Percentiles rank a stretch among this genome's conserved stretches.
Evolutionary conservation across 2,888 invertebrate genomes (phyloP).

Genomic region (Cheilosia vernalis): DNA sequence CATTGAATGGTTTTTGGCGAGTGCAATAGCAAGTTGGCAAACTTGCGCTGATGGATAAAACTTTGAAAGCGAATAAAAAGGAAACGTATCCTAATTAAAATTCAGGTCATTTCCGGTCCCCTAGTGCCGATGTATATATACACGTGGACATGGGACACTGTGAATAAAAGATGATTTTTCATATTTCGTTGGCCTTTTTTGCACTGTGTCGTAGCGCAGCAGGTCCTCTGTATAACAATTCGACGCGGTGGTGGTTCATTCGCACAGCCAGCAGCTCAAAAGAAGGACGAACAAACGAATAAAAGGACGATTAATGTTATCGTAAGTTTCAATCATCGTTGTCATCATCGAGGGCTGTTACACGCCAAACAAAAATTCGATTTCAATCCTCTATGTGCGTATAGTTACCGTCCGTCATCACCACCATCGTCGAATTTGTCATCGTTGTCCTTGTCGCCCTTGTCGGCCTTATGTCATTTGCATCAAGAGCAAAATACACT

Average conservation of each 20-base stretch:
- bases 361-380: constrained; percentile 45
- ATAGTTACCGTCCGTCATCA: constrained; percentile 33
- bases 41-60: neutral
- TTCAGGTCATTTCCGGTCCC: constrained; percentile 58
- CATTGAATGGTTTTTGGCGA: constrained; percentile 2
- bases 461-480: constrained; percentile 58
- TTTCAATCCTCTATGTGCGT: constrained; percentile 25
- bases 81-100: constrained; percentile 54
- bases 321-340: constrained; percentile 64
- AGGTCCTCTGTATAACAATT: neutral
- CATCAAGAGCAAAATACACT: constrained; percentile 39
- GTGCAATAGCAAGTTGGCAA: neutral
- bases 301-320: constrained; percentile 65
- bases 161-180: constrained; percentile 19
- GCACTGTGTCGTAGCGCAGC: neutral
- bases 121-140: neutral
- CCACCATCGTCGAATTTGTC: constrained; percentile 52
- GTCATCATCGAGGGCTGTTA: constrained; percentile 64
- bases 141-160: neutral
- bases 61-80: neutral
- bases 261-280: constrained; percentile 5
- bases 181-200: constrained; percentile 45
- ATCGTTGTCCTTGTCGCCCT: constrained; percentile 29
- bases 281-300: constrained; percentile 47
- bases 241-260: constrained; percentile 6